Evolutionary conservation across 2,113 vertebrate genomes (phyloP).

Genomic region (Acanthisitta chloris): DNA sequence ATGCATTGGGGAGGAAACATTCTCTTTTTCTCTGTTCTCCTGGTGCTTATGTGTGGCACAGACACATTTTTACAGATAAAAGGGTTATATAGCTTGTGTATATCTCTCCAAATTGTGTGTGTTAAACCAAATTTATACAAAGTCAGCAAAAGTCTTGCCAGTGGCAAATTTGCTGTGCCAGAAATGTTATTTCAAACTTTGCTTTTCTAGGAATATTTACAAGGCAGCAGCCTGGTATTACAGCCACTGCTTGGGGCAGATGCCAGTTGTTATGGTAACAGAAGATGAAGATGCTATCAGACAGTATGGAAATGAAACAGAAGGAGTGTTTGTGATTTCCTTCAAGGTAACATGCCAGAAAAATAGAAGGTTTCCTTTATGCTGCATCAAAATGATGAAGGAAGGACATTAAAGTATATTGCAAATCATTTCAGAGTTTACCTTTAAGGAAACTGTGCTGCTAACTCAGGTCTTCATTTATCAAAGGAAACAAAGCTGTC

Average conservation of each 20-base stretch:
- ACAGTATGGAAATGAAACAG: constrained; percentile 82
- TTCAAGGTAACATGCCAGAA: constrained; percentile 79
- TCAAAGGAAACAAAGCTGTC: background rate
- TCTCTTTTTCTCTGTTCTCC: background rate
- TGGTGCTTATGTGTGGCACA: background rate
- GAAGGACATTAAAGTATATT: background rate
- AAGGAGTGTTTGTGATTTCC: constrained; percentile 90
- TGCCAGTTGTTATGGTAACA: constrained; percentile 92
- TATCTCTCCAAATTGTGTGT: background rate
- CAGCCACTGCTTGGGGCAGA: constrained; percentile 85
- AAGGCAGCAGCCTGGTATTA: constrained; percentile 92
- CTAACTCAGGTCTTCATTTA: background rate
- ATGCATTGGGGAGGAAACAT: background rate
- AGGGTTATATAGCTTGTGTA: background rate
- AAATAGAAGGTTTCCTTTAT: background rate
- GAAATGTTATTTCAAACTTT: constrained; percentile 11
- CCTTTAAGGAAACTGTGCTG: background rate
- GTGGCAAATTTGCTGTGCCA: background rate
- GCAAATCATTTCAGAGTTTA: background rate
- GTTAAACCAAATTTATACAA: background rate
- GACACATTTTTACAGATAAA: background rate
- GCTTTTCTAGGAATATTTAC: constrained; percentile 88
- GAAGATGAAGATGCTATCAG: constrained; percentile 82
- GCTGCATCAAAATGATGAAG: background rate
- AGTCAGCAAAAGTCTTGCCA: background rate